Conservation (phyloP, 30 jellyfish, hydroid and myxozoan genomes). For the Nemopilema nomurai region DNA sequence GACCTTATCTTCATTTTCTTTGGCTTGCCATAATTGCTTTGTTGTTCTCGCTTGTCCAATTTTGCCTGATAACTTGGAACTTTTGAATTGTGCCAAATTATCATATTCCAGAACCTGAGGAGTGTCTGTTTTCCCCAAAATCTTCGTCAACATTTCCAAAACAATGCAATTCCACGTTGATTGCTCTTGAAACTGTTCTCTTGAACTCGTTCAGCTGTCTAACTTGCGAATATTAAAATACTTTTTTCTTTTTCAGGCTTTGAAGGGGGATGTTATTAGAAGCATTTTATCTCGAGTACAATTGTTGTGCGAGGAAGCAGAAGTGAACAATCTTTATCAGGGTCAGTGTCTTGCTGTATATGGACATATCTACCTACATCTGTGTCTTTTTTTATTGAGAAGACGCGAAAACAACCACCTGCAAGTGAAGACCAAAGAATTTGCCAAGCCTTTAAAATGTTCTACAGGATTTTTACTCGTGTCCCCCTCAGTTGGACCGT, state of each 20-base stretch:
- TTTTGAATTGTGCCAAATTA: not conserved
- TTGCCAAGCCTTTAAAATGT: no score
- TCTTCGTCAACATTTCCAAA: not conserved
- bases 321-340: conserved; percentile 86
- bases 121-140: not conserved
- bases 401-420: no score
- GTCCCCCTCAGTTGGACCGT: no score
- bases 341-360: conserved; percentile 25
- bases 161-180: not conserved
- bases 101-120: not conserved
- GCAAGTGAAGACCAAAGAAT: no score
- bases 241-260: conserved; percentile 40
- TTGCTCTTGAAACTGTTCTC: not conserved
- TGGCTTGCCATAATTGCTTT: not conserved
- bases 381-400: no score
- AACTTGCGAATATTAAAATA: no score
- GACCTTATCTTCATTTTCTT: not conserved
- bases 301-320: conserved; percentile 97
- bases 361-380: no score
- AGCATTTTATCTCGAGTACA: conserved; percentile 82
- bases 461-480: no score
- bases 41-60: not conserved
- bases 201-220: not conserved
- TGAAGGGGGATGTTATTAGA: conserved; percentile 83
- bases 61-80: not conserved